phyloP scores from a whole-genome alignment of 2,888 invertebrate genomes.

The Penaeus monodon region DNA sequence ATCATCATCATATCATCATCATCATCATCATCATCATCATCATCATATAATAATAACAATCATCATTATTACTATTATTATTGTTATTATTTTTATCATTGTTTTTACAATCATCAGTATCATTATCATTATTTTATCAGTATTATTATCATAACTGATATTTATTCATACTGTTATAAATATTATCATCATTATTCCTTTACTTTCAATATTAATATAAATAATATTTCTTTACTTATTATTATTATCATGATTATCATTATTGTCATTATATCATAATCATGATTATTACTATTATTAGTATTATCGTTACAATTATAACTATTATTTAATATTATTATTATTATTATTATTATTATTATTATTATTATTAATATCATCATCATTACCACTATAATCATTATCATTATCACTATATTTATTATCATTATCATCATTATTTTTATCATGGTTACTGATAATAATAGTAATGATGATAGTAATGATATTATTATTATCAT shows the following conservation, averaged over 20 bases:
- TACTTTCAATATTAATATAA: background rate
- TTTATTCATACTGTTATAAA: too few relatives aligned
- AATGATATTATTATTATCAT: background rate
- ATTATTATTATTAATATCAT: background rate
- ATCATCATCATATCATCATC: background rate
- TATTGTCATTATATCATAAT: too few relatives aligned
- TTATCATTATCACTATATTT: background rate
- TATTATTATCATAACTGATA: too few relatives aligned
- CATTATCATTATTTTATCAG: too few relatives aligned
- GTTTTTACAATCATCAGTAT: too few relatives aligned
- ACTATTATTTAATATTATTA: too few relatives aligned
- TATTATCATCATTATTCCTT: too few relatives aligned
- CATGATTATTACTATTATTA: too few relatives aligned
- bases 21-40: background rate
- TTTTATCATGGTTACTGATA: background rate
- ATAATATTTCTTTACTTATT: background rate
- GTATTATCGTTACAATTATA: background rate
- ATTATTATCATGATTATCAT: background rate
- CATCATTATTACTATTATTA: background rate
- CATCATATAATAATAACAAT: background rate
- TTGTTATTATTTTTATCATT: too few relatives aligned
- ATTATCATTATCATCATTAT: background rate
- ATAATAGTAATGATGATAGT: background rate
- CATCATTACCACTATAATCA: background rate
- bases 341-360: background rate